Percentiles rank a stretch among this genome's conserved stretches.
Conservation (phyloP, 2,888 invertebrate genomes). For the Hypercompe scribonia region DNA sequence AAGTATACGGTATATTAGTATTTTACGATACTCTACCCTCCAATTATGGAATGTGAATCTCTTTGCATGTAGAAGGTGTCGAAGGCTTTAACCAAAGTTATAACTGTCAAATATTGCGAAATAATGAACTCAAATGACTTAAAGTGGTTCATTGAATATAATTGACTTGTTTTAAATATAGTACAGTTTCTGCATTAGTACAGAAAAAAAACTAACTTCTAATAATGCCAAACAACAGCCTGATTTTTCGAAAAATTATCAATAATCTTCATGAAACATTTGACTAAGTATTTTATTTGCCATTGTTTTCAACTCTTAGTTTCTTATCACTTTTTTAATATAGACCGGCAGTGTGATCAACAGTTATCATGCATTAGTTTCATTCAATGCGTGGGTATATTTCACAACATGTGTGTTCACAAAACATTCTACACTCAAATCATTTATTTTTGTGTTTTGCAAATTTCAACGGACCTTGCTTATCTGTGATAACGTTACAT, state of each 20-base stretch:
- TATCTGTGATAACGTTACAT: slow-evolving; percentile 1
- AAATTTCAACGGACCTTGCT: background rate
- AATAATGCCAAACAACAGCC: background rate
- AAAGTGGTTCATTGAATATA: too few species aligned
- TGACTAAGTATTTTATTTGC: background rate
- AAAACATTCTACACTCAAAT: background rate
- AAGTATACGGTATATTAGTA: too few species aligned
- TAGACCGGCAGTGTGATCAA: background rate
- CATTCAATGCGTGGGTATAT: background rate
- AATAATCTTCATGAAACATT: background rate
- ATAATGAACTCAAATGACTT: background rate
- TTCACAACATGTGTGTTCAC: background rate
- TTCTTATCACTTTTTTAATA: background rate
- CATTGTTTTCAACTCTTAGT: background rate
- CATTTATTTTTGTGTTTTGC: background rate
- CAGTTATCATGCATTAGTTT: background rate
- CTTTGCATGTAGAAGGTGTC: slow-evolving; percentile 1
- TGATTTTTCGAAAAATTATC: too few species aligned
- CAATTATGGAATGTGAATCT: rapidly evolving
- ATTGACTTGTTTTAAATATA: background rate
- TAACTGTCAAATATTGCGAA: background rate
- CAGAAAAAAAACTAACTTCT: background rate
- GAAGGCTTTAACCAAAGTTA: background rate
- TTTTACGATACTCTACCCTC: too few species aligned
- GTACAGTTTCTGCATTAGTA: background rate